Evolutionary conservation across 1,140 invertebrate species (phyloP).

Genomic region (Coptotermes formosanus): DNA sequence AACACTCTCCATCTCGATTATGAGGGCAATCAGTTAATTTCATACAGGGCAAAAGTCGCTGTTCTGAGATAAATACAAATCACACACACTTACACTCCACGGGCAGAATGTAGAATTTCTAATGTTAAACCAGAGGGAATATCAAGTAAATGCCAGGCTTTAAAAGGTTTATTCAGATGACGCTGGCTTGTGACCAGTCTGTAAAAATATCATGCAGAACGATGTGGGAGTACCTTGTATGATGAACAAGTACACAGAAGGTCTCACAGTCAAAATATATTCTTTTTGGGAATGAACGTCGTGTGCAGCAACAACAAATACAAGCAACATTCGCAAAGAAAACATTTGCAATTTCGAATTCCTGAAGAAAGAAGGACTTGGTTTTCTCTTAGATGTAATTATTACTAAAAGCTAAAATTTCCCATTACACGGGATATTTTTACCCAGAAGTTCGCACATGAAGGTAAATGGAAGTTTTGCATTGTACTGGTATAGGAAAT

Average conservation of each 20-base stretch:
- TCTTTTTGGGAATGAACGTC: neutral
- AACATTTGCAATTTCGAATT: neutral
- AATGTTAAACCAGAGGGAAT: too few relatives aligned
- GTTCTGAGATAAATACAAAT: too few relatives aligned
- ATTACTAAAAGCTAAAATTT: neutral
- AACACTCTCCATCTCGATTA: too few relatives aligned
- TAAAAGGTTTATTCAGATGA: neutral
- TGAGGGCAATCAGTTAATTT: too few relatives aligned
- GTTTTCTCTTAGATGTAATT: neutral
- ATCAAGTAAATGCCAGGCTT: too few relatives aligned
- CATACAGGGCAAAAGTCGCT: too few relatives aligned
- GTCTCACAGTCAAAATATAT: neutral
- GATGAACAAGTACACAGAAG: too few relatives aligned
- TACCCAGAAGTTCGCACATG: neutral
- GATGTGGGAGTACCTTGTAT: too few relatives aligned
- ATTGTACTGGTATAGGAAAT: neutral
- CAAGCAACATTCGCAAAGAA: neutral
- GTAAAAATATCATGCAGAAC: too few relatives aligned
- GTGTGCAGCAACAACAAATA: neutral
- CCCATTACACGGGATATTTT: neutral
- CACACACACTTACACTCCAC: too few relatives aligned
- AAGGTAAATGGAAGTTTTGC: neutral
- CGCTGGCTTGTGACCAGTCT: too few relatives aligned
- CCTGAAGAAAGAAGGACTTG: neutral
- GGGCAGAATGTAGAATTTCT: too few relatives aligned